Evolutionary conservation across 2,888 invertebrate species (phyloP).

Genomic region (Coelinius sp.): DNA sequence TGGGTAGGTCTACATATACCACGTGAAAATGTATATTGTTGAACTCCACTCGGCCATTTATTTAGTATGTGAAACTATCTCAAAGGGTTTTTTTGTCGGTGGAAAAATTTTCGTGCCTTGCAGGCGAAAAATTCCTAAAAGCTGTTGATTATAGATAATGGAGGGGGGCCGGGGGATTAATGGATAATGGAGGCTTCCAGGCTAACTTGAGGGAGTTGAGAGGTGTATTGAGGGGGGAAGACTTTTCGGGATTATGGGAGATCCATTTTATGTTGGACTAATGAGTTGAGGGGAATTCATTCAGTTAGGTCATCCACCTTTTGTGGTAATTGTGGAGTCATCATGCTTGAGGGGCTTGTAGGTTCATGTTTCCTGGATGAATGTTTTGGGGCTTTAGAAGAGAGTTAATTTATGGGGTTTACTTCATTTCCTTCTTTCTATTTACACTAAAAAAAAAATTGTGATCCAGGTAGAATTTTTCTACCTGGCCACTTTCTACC

Average conservation of each 20-base stretch:
- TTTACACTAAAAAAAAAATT: too few species aligned
- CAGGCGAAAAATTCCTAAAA: slow-evolving; percentile 24
- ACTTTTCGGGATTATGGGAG: not conserved
- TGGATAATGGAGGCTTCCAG: not conserved
- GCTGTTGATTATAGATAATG: slow-evolving; percentile 34
- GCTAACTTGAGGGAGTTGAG: not conserved
- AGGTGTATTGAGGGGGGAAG: too few species aligned
- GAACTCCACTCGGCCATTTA: not conserved
- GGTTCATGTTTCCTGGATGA: not conserved
- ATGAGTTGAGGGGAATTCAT: not conserved
- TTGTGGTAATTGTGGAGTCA: not conserved
- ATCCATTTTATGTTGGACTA: not conserved
- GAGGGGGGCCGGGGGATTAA: slow-evolving; percentile 19
- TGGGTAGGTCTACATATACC: slow-evolving; percentile 4
- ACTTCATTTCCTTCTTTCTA: not conserved
- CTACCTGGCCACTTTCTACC: too few species aligned
- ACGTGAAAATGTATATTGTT: not conserved
- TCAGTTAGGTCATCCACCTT: not conserved
- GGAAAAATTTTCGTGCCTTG: slow-evolving; percentile 26
- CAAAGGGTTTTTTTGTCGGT: not conserved
- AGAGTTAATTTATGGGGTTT: not conserved
- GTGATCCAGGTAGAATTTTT: too few species aligned
- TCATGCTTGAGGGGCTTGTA: not conserved
- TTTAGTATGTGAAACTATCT: not conserved
- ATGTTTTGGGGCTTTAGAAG: not conserved